Percentiles rank a stretch among this genome's conserved stretches.
Evolutionary conservation across 2,888 invertebrate genomes (phyloP).

Genomic region (Frankliniella fusca): DNA sequence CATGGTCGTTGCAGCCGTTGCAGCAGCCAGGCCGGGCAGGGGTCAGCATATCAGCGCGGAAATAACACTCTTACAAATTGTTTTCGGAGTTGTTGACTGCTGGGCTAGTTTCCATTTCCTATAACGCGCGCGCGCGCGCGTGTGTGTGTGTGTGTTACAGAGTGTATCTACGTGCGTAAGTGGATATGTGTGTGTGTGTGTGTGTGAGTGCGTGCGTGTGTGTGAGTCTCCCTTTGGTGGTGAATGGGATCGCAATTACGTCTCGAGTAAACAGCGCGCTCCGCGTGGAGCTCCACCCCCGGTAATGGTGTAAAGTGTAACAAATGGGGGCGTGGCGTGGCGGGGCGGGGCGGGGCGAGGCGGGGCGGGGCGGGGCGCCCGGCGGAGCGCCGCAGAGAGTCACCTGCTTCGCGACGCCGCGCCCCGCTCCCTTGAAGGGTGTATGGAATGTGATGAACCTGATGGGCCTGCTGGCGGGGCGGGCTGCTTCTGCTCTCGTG

Average conservation of each 20-base stretch:
- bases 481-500: too few relatives aligned
- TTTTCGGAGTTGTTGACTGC: too few relatives aligned
- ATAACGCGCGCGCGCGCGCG: not conserved
- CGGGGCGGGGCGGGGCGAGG: not conserved
- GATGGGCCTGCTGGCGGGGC: too few relatives aligned
- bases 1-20: too few relatives aligned
- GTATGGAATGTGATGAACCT: too few relatives aligned
- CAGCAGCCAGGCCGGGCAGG: too few relatives aligned
- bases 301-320: slow-evolving; percentile 25
- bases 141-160: not conserved
- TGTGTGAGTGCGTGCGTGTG: not conserved
- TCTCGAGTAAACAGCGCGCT: slow-evolving; percentile 13
- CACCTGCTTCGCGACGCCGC: not conserved
- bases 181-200: not conserved
- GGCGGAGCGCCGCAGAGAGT: not conserved
- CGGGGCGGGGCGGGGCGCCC: not conserved
- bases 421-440: not conserved
- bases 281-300: not conserved
- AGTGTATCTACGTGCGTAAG: not conserved
- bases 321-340: slow-evolving; percentile 21
- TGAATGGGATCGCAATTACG: slow-evolving; percentile 24
- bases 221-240: slow-evolving; percentile 6
- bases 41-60: too few relatives aligned
- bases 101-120: too few relatives aligned
- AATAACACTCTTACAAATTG: too few relatives aligned